Conservation (phyloP, 2,888 invertebrate species). For the Hylaea fasciaria region DNA sequence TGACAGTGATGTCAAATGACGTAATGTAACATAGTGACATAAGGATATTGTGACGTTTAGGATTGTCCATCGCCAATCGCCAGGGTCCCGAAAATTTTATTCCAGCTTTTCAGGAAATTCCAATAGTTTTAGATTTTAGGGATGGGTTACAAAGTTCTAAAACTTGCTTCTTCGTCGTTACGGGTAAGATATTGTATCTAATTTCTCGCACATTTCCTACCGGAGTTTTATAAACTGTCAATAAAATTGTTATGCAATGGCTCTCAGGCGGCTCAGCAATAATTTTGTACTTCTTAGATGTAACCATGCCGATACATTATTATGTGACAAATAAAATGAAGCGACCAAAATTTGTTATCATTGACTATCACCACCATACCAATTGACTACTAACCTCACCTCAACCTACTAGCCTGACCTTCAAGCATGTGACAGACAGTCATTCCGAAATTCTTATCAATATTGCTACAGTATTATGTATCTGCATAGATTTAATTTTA, state of each 20-base stretch:
- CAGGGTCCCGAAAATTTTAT: conserved; percentile 59
- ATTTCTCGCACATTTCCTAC: conserved; percentile 11
- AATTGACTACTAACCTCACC: conserved; percentile 29
- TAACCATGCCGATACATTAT: no score
- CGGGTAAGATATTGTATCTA: conserved; percentile 63
- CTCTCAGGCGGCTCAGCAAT: neutral
- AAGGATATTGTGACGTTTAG: neutral
- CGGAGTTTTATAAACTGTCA: conserved; percentile 44
- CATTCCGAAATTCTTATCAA: conserved; percentile 47
- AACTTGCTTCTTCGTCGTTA: conserved; percentile 71
- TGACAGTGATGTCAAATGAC: no score
- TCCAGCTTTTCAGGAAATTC: conserved; percentile 45
- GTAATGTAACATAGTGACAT: neutral
- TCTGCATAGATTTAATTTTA: conserved; percentile 27
- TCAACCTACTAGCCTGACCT: conserved; percentile 61
- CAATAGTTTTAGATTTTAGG: conserved; percentile 43
- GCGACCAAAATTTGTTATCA: neutral
- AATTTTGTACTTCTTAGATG: no score
- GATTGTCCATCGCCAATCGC: conserved; percentile 40
- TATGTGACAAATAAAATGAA: neutral
- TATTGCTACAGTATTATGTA: conserved; percentile 28
- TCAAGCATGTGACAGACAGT: conserved; percentile 74
- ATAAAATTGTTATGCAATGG: conserved; percentile 71
- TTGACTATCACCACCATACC: neutral
- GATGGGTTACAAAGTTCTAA: conserved; percentile 78